Evolutionary conservation across 2,888 invertebrate genomes (phyloP), one percentile per base, ranked within the genome.

Genomic region (Coecobrya sp.): DNA sequence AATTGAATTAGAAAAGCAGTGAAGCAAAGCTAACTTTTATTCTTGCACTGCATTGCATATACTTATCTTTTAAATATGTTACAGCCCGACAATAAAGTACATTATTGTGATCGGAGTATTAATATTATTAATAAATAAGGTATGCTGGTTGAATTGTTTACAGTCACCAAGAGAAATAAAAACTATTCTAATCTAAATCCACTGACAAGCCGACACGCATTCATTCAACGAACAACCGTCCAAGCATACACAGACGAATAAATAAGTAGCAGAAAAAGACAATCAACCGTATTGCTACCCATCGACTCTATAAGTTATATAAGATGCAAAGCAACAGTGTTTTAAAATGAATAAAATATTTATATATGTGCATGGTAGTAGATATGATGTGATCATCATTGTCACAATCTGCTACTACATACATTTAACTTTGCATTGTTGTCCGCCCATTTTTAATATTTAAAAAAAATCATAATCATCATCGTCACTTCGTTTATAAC

Each of bases 181-280:
- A 52, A 76, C 11, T 22, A 62, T 82, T 82, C 59, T 82, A 59
- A 82, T 82, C 82, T 55, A 59, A 59, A 59, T 82, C 62, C 22
- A 62, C 36, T 62, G 62, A 82, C 82, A 82, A 82, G 82, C 82
- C 82, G 82, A 62, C 82, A 62, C 30, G 62, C 42, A 82, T 82
- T 55, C 81, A 81, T 42, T 79, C 22, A 73, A 36, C 16, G 1
- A 11, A 76, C 25, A 45, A 45, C 16, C 25, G n/a, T 0, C 16
- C n/a, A n/a, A 52, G 27, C 49, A 36, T 76, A 22, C 45, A 19
- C 22, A 76, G 45, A 36, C 16, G 65, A 10, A 13, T 65, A 16
- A 13, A 65, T 0, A 3, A 27, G 25, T 4, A 62, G 19, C 62
- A 59, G 16, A 30, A 59, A 82, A 79, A 30, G 68, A 79, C 79